phyloP scores from a whole-genome alignment of 2,888 invertebrate species.

The Heliconius ismenius region DNA sequence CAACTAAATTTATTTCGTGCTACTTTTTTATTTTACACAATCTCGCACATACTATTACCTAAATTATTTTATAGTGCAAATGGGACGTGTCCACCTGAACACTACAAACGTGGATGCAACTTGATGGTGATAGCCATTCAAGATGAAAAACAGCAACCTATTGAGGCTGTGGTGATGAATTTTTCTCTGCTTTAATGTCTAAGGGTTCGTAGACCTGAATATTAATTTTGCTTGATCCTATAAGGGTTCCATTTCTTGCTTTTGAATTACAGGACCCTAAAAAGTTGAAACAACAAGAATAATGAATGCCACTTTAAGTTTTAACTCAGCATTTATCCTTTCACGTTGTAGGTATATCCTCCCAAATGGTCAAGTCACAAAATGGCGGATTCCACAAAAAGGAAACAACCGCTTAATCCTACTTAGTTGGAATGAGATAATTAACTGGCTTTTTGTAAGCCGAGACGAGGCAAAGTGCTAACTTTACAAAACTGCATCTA shows the following conservation, averaged over 20 bases:
- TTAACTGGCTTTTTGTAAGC: conserved; percentile 44
- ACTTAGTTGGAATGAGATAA: conserved; percentile 38
- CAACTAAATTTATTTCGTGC: too few relatives aligned
- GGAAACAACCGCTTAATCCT: conserved; percentile 37
- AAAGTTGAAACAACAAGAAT: not conserved
- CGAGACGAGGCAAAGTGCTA: conserved; percentile 43
- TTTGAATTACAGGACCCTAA: not conserved
- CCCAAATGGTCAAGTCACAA: conserved; percentile 22
- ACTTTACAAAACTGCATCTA: conserved; percentile 46
- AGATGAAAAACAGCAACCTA: too few relatives aligned
- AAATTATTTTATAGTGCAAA: too few relatives aligned
- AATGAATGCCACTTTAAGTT: not conserved
- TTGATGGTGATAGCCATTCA: too few relatives aligned
- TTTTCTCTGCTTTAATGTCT: too few relatives aligned
- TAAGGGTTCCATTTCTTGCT: not conserved
- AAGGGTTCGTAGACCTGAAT: too few relatives aligned
- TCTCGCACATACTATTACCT: too few relatives aligned
- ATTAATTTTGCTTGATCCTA: too few relatives aligned
- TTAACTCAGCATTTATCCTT: not conserved
- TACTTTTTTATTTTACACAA: too few relatives aligned
- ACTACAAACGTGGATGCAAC: too few relatives aligned
- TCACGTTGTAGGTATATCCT: not conserved
- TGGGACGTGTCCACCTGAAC: too few relatives aligned
- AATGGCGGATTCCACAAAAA: conserved; percentile 24
- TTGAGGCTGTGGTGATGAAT: too few relatives aligned